These are phyloP conservation scores for Arenaria interpres DNA, from an alignment of 2,113 vertebrate genomes.

Conservation along the genomic window DNA sequence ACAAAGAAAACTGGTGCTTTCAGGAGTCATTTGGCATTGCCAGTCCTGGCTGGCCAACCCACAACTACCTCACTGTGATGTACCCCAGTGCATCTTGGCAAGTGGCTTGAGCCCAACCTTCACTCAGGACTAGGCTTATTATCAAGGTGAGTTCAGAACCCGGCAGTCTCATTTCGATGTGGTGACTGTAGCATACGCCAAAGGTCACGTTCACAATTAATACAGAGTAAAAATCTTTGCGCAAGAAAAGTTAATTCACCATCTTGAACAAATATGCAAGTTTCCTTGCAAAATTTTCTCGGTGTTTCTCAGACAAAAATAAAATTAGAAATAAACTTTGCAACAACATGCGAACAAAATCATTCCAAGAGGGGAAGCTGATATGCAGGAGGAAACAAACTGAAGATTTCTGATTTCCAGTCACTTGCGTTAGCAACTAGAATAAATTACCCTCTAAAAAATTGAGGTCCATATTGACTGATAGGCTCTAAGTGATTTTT, in stretches of 20 bases:
- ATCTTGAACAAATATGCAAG: background rate
- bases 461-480: background rate
- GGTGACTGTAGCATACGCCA: background rate
- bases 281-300: background rate
- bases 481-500: background rate
- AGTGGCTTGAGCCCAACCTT: background rate
- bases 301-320: background rate
- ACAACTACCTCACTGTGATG: background rate
- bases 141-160: background rate
- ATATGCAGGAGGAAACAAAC: background rate
- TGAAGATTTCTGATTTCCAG: background rate
- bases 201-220: background rate
- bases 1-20: background rate
- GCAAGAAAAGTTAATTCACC: background rate
- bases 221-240: background rate
- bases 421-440: background rate
- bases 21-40: background rate
- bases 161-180: background rate
- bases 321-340: background rate
- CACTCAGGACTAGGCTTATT: background rate
- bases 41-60: background rate
- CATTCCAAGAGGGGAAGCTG: background rate
- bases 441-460: conserved; percentile 9
- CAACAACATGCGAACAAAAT: background rate
- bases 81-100: background rate